Conservation (phyloP, 2,113 vertebrate genomes). For the Cyprichromis sp. region DNA sequence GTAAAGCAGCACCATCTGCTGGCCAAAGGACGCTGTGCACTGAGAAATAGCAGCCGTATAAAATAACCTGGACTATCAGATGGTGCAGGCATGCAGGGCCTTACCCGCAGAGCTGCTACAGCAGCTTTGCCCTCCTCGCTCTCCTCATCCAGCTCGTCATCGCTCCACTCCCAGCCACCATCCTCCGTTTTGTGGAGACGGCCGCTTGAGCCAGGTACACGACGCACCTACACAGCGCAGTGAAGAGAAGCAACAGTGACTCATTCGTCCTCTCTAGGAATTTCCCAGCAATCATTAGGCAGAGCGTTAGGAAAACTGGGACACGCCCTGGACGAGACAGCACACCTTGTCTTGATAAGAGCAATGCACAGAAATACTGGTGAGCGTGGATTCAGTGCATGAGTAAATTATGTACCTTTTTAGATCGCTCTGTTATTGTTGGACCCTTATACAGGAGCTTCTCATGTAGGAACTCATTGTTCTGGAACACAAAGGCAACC, state of each 20-base stretch:
- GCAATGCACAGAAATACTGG: neutral
- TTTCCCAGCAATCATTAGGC: neutral
- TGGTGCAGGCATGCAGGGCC: neutral
- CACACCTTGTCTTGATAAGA: neutral
- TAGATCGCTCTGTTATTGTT: conserved; percentile 66
- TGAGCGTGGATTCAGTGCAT: neutral
- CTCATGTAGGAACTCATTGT: conserved; percentile 66
- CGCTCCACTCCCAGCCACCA: conserved; percentile 74
- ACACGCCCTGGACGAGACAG: neutral
- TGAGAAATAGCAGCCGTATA: neutral
- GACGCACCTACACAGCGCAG: conserved; percentile 48
- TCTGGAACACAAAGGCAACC: conserved; percentile 31
- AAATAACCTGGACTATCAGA: neutral
- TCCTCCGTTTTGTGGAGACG: conserved; percentile 73
- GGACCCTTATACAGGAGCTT: conserved; percentile 65
- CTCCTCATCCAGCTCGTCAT: conserved; percentile 71
- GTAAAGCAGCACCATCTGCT: conserved; percentile 1
- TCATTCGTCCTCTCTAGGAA: neutral
- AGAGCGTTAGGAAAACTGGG: neutral
- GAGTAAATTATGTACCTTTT: conserved; percentile 48
- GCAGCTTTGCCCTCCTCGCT: conserved; percentile 72
- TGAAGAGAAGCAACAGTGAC: neutral
- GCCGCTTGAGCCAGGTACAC: conserved; percentile 69
- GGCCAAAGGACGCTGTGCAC: neutral
- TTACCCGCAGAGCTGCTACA: conserved; percentile 64